Evolutionary conservation across 1,140 invertebrate species (phyloP), one percentile per base, ranked within the genome.

Genomic region (Manduca sexta): DNA sequence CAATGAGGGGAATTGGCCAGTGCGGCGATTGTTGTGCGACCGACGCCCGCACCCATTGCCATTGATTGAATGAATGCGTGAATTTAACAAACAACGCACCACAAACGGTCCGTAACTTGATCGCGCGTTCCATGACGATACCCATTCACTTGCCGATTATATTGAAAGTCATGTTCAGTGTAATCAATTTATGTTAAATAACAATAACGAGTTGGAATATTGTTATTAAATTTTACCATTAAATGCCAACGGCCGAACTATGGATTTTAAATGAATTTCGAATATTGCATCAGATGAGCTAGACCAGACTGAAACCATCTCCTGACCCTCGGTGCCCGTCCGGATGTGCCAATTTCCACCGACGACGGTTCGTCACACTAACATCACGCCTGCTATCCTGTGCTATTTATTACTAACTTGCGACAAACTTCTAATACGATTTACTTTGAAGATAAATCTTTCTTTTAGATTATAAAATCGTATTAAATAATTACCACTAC

Each of bases 1-100:
- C 81, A 83, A 84, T 80, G 74, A 78, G 81, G 79, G 77, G 77
- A 83, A 84, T 80, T 80, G 77, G 76, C 73, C 74, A 79, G 70
- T 69, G 65, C 69, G 59, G 39, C 73, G 72, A 84, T 84, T 81
- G 75, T 84, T 79, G 78, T 84, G 81, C 78, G 81, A 82, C 65
- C 78, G 62, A 75, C 72, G 76, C 74, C 78, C 76, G 73, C 74
- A 65, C 80, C 75, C 75, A 82, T 69, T 45, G 61, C 68, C 75
- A 81, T 77, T 84, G 74, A 84, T 84, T 82, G 78, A 75, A 77
- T 84, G 75, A 81, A 74, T 69, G 74, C 70, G 59, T 68, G 56
- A 75, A 77, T 74, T 75, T 68, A 80, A 77, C 74, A 74, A 75
- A 75, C 70, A 78, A 64, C 52, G 50, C 41, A 51, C 45, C 56